Percentiles rank a stretch among this genome's conserved stretches.
Evolutionary conservation across 2,797 vertebrate species (phyloP).

Genomic region (Champsocephalus esox): DNA sequence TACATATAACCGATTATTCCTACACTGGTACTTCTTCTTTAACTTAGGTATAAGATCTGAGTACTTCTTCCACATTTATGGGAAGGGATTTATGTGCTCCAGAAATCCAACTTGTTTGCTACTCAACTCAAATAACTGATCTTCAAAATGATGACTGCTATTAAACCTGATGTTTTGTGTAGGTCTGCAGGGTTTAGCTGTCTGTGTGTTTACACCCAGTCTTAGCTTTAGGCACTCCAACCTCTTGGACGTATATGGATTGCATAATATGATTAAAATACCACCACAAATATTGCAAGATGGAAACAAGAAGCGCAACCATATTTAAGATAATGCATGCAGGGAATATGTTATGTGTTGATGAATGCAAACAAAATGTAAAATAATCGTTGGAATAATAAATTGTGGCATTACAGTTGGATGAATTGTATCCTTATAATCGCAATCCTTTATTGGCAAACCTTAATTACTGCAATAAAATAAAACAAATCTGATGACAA

Average conservation of each 20-base stretch:
- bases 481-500: not conserved
- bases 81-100: not conserved
- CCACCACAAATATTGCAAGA: not conserved
- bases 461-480: constrained; percentile 3
- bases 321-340: not conserved
- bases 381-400: not conserved
- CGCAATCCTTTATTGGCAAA: too few relatives aligned
- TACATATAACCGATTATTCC: too few relatives aligned
- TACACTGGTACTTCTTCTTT: too few relatives aligned
- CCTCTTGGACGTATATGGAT: not conserved
- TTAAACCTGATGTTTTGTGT: not conserved
- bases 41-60: too few relatives aligned
- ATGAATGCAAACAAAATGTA: not conserved
- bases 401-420: not conserved
- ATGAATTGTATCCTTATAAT: not conserved
- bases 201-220: not conserved
- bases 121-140: not conserved
- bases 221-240: not conserved
- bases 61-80: too few relatives aligned
- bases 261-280: not conserved
- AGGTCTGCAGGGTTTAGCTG: not conserved
- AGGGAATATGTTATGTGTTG: not conserved
- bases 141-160: not conserved
- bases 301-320: not conserved
- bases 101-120: not conserved